Percentiles rank a stretch among this genome's conserved stretches.
Evolutionary conservation across 1,140 invertebrate species (phyloP).

Genomic region (Papilio polyxenes): DNA sequence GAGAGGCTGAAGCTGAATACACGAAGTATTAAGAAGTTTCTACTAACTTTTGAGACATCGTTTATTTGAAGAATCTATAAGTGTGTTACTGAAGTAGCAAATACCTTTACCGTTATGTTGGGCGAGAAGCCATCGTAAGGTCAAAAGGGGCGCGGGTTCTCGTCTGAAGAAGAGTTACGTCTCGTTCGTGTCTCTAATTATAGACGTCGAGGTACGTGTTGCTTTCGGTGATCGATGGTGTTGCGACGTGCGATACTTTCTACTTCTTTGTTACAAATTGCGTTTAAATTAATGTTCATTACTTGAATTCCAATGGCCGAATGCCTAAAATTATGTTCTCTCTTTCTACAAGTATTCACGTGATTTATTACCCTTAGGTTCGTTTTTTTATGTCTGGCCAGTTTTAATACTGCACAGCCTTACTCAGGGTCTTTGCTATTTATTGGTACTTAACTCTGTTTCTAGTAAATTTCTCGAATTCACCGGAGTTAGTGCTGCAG

Average conservation of each 20-base stretch:
- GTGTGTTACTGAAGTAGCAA: not conserved
- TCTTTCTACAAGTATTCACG: not conserved
- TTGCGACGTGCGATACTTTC: conserved; percentile 33
- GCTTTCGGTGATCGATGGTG: conserved; percentile 38
- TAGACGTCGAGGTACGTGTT: conserved; percentile 44
- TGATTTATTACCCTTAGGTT: not conserved
- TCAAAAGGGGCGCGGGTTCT: conserved; percentile 44
- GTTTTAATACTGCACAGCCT: too few relatives aligned
- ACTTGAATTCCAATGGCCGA: conserved; percentile 6
- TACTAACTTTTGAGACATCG: not conserved
- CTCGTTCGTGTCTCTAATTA: conserved; percentile 50
- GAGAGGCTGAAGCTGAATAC: not conserved
- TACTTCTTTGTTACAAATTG: conserved; percentile 30
- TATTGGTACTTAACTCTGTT: too few relatives aligned
- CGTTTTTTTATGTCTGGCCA: not conserved
- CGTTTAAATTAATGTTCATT: conserved; percentile 33
- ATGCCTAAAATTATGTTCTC: not conserved
- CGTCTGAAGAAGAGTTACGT: conserved; percentile 48
- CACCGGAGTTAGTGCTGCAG: not conserved
- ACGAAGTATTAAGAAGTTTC: too few relatives aligned
- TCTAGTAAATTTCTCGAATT: too few relatives aligned
- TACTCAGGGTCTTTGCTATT: too few relatives aligned
- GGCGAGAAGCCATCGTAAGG: conserved; percentile 30
- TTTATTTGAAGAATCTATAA: not conserved
- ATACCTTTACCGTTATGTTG: conserved; percentile 25